Base-by-base conservation (phyloP, 2,797 vertebrate genomes). In the Catamblyrhynchus diadema region DNA sequence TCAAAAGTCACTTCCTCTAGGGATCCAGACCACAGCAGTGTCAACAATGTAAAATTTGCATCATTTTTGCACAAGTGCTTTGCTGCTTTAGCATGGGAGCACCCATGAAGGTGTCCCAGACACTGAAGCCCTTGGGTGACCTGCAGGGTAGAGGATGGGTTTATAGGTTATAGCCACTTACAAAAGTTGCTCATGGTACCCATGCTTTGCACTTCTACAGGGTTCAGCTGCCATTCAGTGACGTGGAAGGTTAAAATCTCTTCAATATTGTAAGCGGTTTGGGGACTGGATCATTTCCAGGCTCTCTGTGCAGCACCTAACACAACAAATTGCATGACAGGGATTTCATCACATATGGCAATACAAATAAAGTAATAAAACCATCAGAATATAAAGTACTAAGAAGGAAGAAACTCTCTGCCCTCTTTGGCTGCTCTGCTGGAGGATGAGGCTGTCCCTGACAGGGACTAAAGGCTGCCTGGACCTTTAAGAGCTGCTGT, bases 401-500 rank as follows among this genome's bases (percentile, higher is more conserved):
- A 9, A 8, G 7, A 33, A 64, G 71, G n/a, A 65, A 59, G 32
- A 61, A 77, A 57, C 15, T 19, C 22, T 18, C 8, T 48, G 19
- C 12, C 5, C 6, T 57, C 39, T 41, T 27, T 22, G 61, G 37
- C 44, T 42, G 25, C 32, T 32, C 22, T 39, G 59, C 54, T 39
- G 50, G 62, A 82, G 28, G 11, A 7, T 3, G 19, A 53, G 3
- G 1, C 78, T 20, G 19, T 32, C 21, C 25, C 60, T 61, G 81
- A 4, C 50, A 65, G 65, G 56, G 67, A 75, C 21, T 14, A 77
- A 88, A 92, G 21, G 88, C 56, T 82, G 74, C 78, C 86, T 93
- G 83, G 27, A 47, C 72, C 95, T 97, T 97, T 96, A 96, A 96
- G 85, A 74, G 69, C 84, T 74, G 86, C 69, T 71, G 20, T 27